Evolutionary conservation across 2,888 invertebrate species (phyloP), one percentile per base, ranked within the genome.

Genomic region (Epinotia bilunana): DNA sequence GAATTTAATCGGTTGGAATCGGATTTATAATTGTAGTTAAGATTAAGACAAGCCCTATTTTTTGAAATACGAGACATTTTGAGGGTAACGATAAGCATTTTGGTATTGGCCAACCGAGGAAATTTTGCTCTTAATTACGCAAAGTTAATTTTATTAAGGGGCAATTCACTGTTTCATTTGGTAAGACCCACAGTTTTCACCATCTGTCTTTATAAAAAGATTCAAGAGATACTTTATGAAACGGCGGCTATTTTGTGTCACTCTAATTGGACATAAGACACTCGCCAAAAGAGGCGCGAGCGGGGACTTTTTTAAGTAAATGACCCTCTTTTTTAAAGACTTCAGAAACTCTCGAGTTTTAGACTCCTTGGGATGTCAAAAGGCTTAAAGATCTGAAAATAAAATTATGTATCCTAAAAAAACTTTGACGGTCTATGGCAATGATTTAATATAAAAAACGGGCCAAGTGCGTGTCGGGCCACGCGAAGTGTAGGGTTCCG

Each of bases 251-350:
- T 71, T 75, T 75, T 72, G 72, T 57, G 61, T 57, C 75, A 75
- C 72, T 65, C 71, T 75, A 75, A 75, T 75, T 75, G 71, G 74
- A 71, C 71, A 71, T 43, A 71, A 74, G 74, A 74, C 53, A 75
- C 75, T 72, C 71, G 49, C 53, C 61, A 67, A 67, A 20, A 64
- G 58, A 55, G 67, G 55, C 65, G 60, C 23, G 39, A 63, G 57
- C 69, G 39, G 67, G 20, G 70, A 49, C 69, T 74, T 64, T 74
- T 64, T 75, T 72, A 75, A 75, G 61, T 71, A 71, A 74, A 65
- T 67, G 61, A 62, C 60, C 43, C 46, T 71, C 55, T 71, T 61
- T 65, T 70, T 49, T 49, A 53, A n/a, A 39, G 68, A 28, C 13
- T 63, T 13, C 58, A 28, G 60, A 71, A 39, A 33, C 46, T 43